These are phyloP conservation scores for Passer domesticus DNA, from an alignment of 2,113 vertebrate genomes.

Conservation along the genomic window DNA sequence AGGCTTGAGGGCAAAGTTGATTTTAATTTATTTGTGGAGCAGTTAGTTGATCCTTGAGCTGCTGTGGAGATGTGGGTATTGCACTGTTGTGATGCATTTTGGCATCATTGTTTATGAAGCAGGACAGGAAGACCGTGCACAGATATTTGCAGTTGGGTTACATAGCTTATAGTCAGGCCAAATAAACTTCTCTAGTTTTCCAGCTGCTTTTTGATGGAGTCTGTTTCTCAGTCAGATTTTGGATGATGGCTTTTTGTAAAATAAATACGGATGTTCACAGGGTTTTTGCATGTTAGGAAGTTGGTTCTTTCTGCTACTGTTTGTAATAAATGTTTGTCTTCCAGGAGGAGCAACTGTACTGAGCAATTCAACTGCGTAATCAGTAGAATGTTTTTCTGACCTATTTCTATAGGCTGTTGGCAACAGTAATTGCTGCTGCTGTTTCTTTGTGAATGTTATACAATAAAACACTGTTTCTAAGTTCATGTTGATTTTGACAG, in stretches of 20 bases:
- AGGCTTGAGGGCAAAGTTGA: background rate
- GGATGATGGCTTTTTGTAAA: background rate
- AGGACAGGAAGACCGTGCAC: background rate
- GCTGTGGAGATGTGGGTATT: background rate
- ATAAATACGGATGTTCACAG: background rate
- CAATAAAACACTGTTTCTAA: background rate
- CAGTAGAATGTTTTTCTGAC: background rate
- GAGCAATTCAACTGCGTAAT: background rate
- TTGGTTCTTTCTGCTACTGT: fast-evolving
- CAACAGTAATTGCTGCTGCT: background rate
- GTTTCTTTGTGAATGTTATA: background rate
- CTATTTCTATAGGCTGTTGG: background rate
- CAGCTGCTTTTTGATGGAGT: background rate
- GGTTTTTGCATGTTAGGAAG: background rate
- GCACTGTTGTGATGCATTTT: background rate
- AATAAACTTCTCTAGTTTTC: background rate
- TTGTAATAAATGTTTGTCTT: background rate
- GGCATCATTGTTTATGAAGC: background rate
- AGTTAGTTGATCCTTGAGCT: background rate
- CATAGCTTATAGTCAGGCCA: background rate
- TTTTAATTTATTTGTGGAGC: background rate
- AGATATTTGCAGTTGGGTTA: background rate
- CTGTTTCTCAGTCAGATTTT: background rate
- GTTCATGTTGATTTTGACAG: slow-evolving; percentile 4
- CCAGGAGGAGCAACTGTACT: background rate